Evolutionary conservation across 1,140 invertebrate genomes (phyloP).

Genomic region (Parapsyche elsis): DNA sequence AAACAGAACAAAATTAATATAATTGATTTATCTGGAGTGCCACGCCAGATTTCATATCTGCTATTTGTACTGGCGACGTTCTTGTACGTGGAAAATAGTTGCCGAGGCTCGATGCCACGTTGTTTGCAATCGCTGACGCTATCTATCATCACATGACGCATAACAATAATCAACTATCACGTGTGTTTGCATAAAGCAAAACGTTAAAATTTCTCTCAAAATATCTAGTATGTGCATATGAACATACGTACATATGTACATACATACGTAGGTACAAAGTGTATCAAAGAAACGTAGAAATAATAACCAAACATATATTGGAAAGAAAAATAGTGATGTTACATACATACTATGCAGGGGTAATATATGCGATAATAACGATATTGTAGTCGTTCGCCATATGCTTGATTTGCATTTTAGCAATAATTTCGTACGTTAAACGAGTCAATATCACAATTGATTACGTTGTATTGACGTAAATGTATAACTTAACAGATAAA

Average conservation of each 20-base stretch:
- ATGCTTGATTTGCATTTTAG: background rate
- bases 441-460: background rate
- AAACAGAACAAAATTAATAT: conserved; percentile 48
- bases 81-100: background rate
- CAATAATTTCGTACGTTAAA: background rate
- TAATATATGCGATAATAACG: too few species aligned
- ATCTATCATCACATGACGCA: background rate
- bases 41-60: conserved; percentile 48
- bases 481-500: background rate
- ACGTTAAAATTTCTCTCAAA: background rate
- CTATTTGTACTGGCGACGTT: conserved; percentile 5
- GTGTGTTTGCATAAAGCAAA: background rate
- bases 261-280: too few species aligned
- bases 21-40: conserved; percentile 55
- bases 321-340: too few species aligned
- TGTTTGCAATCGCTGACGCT: background rate
- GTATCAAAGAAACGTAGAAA: too few species aligned
- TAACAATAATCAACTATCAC: background rate
- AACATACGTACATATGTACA: too few species aligned
- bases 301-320: too few species aligned
- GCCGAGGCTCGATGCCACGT: background rate
- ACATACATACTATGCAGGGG: too few species aligned
- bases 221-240: too few species aligned
- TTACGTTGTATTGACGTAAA: conserved; percentile 10
- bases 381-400: background rate